A percentile compares a stretch with the other conserved stretches of the same genome.
These are phyloP conservation scores for Acronicta psi DNA, from an alignment of 2,888 invertebrate genomes.

Conservation along the genomic window DNA sequence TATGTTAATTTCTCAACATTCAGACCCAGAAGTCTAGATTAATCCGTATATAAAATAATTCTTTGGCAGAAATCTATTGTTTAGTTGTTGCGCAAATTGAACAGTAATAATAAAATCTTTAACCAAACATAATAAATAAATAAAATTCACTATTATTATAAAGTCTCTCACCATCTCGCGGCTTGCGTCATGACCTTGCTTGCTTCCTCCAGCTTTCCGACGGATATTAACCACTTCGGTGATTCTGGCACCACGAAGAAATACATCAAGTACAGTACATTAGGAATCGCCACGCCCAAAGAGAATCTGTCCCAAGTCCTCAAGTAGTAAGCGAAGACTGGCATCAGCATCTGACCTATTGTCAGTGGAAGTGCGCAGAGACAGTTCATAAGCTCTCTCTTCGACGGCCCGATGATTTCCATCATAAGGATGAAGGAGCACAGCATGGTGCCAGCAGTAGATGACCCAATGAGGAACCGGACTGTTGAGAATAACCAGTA, in stretches of 20 bases:
- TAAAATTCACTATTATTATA: background rate
- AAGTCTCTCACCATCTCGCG: conserved; percentile 77
- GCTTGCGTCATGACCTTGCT: conserved; percentile 89
- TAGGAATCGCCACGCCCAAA: conserved; percentile 88
- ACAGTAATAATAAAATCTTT: too few species aligned
- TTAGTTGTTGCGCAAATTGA: too few species aligned
- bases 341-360: conserved; percentile 89
- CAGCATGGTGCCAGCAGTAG: conserved; percentile 93
- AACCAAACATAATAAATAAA: too few species aligned
- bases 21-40: too few species aligned
- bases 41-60: too few species aligned
- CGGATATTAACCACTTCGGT: conserved; percentile 92
- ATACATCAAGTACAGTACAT: conserved; percentile 88
- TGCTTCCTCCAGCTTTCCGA: conserved; percentile 90
- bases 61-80: too few species aligned
- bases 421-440: conserved; percentile 90
- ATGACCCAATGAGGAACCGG: conserved; percentile 91
- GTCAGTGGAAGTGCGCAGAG: conserved; percentile 90
- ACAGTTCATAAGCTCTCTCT: conserved; percentile 83
- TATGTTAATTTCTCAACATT: too few species aligned
- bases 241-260: conserved; percentile 92
- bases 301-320: conserved; percentile 90
- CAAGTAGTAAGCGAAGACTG: conserved; percentile 89
- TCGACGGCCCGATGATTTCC: conserved; percentile 87
- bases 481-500: conserved; percentile 87